Evolutionary conservation across 92 coral and sea anemone species (phyloP), one percentile per base, ranked within the genome.

Genomic region (Diadumene lineata): DNA sequence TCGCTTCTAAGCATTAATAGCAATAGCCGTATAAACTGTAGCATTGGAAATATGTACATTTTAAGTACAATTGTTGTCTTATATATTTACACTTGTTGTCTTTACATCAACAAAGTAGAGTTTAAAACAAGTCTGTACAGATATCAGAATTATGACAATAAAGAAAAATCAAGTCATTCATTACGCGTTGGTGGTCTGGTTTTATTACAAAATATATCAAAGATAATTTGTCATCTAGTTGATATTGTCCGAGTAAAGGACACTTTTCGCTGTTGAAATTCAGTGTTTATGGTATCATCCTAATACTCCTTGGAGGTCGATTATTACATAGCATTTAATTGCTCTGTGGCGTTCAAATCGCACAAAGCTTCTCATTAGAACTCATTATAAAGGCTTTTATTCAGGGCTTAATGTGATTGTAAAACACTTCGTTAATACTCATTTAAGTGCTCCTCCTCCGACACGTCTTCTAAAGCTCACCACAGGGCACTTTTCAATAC

Each of bases 401-500:
- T 91, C 93, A 64, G 92, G 97, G 92, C 97, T 91, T 91, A 91
- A 91, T 85, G 92, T 84, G 90, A 91, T 91, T 91, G 97, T 84
- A 88, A 88, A 87, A 82, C 97, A 91, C 97, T 91, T 91, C 97
- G 90, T 84, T 76, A 84, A 72, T 81, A 81, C 92, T 89, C 89
- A 83, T 91, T 91, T 91, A 90, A 77, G 93, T 81, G 93, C 97
- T 88, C 97, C 97, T 87, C 97, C 93, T 79, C 74, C 82, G 60
- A 85, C 90, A 87, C 90, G 87, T 84, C 69, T 78, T 76, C 78
- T 75, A 66, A 81, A 71, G 72, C 72, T 13, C 81, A 67, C 68
- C 79, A 71, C 65, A 74, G 77, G 51, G 66, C 65, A 56, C 65
- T 21, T 72, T 72, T 72, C 66, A 72, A 72, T 72, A 56, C 77